A percentile compares a stretch with the other conserved stretches of the same genome.
phyloP scores from a whole-genome alignment of 2,888 invertebrate genomes.

The Cantharis lateralis region DNA sequence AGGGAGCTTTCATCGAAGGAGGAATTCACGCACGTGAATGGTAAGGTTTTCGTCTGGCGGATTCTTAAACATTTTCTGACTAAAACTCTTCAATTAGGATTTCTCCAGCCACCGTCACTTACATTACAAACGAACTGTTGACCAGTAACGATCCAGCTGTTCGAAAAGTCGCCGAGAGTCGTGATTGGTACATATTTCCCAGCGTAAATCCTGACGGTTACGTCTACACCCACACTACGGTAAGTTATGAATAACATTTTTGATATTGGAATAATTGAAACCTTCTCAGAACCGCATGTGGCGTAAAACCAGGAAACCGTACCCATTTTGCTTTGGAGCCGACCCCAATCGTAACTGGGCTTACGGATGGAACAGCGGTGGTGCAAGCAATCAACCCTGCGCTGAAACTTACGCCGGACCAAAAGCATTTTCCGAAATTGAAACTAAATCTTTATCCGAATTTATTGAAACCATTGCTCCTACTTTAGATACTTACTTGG shows the following conservation, averaged over 20 bases:
- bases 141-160: constrained; percentile 62
- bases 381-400: constrained; percentile 55
- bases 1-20: constrained; percentile 67
- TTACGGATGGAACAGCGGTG: neutral
- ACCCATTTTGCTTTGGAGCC: constrained; percentile 65
- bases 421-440: constrained; percentile 72
- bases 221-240: constrained; percentile 64
- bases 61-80: neutral
- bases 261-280: neutral
- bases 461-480: constrained; percentile 55
- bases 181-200: constrained; percentile 78
- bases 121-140: constrained; percentile 71
- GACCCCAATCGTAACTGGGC: constrained; percentile 53
- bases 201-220: constrained; percentile 77
- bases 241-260: constrained; percentile 51
- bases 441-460: constrained; percentile 61
- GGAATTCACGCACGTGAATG: constrained; percentile 57
- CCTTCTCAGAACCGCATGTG: constrained; percentile 65
- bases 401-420: constrained; percentile 69
- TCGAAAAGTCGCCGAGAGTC: constrained; percentile 63
- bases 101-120: constrained; percentile 46
- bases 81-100: constrained; percentile 42
- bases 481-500: constrained; percentile 61
- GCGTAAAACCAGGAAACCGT: constrained; percentile 68
- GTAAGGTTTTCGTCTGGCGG: constrained; percentile 32